phyloP scores from a whole-genome alignment of 2,113 vertebrate genomes.

The Triplophysa dalaica region DNA sequence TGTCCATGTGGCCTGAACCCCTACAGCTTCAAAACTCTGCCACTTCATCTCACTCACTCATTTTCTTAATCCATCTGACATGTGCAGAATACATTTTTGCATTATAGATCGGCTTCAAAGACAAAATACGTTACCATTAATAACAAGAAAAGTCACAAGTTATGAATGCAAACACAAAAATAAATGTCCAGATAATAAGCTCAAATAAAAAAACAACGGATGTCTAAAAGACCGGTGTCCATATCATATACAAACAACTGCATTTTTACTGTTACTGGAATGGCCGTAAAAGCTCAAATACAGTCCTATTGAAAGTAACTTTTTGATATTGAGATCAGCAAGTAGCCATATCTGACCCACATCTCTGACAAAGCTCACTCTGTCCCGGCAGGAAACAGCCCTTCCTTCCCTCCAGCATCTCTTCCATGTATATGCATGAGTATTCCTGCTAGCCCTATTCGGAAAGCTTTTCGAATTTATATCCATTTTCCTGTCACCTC shows the following conservation, averaged over 20 bases:
- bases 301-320: slow-evolving; percentile 15
- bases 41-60: slow-evolving; percentile 25
- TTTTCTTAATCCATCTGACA: slow-evolving; percentile 22
- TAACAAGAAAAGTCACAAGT: neutral
- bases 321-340: slow-evolving; percentile 28
- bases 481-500: slow-evolving; percentile 22
- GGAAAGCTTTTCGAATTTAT: slow-evolving; percentile 13
- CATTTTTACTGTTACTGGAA: neutral
- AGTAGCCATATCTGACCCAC: slow-evolving; percentile 42
- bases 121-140: neutral
- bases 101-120: neutral
- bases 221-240: neutral
- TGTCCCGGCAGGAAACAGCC: slow-evolving; percentile 37
- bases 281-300: neutral
- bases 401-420: slow-evolving; percentile 29
- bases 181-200: neutral
- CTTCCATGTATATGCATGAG: slow-evolving; percentile 43
- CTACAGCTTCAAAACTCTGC: slow-evolving; percentile 59
- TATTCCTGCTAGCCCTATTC: slow-evolving; percentile 21
- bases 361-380: slow-evolving; percentile 42
- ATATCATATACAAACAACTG: neutral
- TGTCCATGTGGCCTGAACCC: slow-evolving; percentile 61
- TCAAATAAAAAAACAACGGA: neutral
- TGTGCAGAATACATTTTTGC: neutral
- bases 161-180: neutral